phyloP scores from a whole-genome alignment of 1,140 invertebrate genomes.

The Bombus waltoni region DNA sequence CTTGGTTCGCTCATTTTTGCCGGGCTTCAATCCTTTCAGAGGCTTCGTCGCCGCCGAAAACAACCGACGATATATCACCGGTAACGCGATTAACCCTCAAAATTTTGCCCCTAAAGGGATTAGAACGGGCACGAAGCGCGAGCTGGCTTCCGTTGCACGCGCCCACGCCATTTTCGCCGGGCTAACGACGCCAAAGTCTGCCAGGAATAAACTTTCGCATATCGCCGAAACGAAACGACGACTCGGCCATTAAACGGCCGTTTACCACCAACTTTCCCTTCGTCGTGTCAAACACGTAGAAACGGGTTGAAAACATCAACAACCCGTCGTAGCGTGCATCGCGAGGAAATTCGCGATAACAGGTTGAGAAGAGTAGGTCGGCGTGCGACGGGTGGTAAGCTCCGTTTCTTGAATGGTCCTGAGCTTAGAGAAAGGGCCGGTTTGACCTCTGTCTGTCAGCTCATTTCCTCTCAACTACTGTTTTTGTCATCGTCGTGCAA shows the following conservation, averaged over 20 bases:
- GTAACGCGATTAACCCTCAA: conserved; percentile 61
- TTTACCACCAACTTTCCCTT: conserved; percentile 17
- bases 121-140: conserved; percentile 12
- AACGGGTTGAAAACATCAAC: background rate
- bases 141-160: conserved; percentile 31
- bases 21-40: conserved; percentile 70
- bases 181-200: conserved; percentile 23
- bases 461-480: no score
- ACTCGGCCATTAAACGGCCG: conserved; percentile 37
- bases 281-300: background rate
- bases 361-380: background rate
- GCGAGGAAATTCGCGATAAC: background rate
- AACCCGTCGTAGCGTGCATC: background rate
- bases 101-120: conserved; percentile 61
- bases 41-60: conserved; percentile 69
- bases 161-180: conserved; percentile 1
- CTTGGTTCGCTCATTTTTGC: conserved; percentile 60
- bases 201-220: conserved; percentile 4
- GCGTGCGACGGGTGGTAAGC: background rate
- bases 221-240: conserved; percentile 27
- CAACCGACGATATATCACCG: conserved; percentile 53
- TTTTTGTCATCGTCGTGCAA: no score
- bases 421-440: background rate
- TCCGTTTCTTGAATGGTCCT: background rate
- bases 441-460: no score